phyloP scores from a whole-genome alignment of 53 echinoderm and acorn worm species.

The Hippasteria phrygiana region DNA sequence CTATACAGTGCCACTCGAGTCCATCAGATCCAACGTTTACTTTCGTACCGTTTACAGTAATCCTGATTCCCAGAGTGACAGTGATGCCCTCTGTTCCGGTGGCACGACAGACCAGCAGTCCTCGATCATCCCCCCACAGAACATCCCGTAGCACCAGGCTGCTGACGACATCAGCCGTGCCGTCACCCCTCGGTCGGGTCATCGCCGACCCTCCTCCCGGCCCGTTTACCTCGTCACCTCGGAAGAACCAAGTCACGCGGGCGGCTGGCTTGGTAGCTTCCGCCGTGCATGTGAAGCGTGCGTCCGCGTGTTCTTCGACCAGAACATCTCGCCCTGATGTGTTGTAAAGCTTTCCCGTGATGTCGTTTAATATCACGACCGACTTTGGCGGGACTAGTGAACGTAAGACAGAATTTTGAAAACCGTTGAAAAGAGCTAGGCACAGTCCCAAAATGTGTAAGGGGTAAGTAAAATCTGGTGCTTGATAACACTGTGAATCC shows the following conservation, averaged over 20 bases:
- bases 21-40: not conserved
- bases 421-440: not conserved
- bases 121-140: not conserved
- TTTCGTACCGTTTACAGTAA: constrained; percentile 12
- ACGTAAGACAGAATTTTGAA: not conserved
- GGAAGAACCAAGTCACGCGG: not conserved
- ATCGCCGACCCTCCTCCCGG: not conserved
- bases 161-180: not conserved
- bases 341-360: constrained; percentile 2
- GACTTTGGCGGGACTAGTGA: constrained; percentile 20
- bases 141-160: not conserved
- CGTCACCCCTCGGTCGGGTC: not conserved
- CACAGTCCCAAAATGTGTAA: constrained; percentile 14
- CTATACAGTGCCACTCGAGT: too few relatives aligned
- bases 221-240: not conserved
- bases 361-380: not conserved
- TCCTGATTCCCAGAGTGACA: not conserved
- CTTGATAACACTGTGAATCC: too few relatives aligned
- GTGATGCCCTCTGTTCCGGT: not conserved
- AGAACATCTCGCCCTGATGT: not conserved
- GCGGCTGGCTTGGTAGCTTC: constrained; percentile 14
- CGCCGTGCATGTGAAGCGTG: not conserved
- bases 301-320: not conserved
- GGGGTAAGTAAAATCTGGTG: not conserved
- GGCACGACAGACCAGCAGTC: not conserved